phyloP scores from a whole-genome alignment of 37 sponge, comb jelly and placozoan genomes.

The Halisarca cf. caerulea region DNA sequence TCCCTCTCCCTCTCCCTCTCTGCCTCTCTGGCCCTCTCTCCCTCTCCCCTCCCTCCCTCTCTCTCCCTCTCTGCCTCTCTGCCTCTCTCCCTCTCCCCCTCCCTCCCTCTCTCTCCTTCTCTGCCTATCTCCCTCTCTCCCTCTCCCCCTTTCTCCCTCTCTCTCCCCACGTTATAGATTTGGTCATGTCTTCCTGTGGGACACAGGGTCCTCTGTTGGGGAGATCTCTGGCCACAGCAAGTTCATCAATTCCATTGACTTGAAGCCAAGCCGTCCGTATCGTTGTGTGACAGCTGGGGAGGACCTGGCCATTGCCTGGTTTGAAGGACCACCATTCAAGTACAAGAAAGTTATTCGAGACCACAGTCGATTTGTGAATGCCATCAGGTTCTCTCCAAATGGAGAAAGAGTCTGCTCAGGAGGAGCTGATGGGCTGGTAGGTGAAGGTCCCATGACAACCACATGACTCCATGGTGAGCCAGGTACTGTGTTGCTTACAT shows the following conservation, averaged over 20 bases:
- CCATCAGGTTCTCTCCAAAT: constrained; percentile 82
- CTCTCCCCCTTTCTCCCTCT: neutral
- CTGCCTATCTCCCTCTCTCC: too few species aligned
- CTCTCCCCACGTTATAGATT: constrained; percentile 32
- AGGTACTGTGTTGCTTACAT: neutral
- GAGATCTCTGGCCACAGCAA: constrained; percentile 84
- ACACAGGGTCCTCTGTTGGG: constrained; percentile 89
- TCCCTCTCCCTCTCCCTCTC: neutral
- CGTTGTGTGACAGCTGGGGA: constrained; percentile 91
- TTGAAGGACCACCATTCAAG: constrained; percentile 94
- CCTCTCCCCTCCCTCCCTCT: too few species aligned
- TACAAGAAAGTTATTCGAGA: constrained; percentile 65
- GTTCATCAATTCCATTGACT: constrained; percentile 80
- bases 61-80: neutral
- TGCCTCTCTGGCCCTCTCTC: neutral
- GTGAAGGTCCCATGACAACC: neutral
- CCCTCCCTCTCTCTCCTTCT: neutral
- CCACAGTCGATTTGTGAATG: constrained; percentile 84
- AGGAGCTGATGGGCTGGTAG: constrained; percentile 81
- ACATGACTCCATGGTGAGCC: too few species aligned
- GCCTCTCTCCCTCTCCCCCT: neutral
- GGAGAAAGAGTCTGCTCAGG: constrained; percentile 87
- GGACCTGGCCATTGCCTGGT: constrained; percentile 67
- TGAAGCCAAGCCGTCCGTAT: constrained; percentile 84
- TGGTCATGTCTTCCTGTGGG: constrained; percentile 96